A percentile compares a stretch with the other conserved stretches of the same genome.
Evolutionary conservation across 2,113 vertebrate species (phyloP).

Genomic region (Centrocercus urophasianus): DNA sequence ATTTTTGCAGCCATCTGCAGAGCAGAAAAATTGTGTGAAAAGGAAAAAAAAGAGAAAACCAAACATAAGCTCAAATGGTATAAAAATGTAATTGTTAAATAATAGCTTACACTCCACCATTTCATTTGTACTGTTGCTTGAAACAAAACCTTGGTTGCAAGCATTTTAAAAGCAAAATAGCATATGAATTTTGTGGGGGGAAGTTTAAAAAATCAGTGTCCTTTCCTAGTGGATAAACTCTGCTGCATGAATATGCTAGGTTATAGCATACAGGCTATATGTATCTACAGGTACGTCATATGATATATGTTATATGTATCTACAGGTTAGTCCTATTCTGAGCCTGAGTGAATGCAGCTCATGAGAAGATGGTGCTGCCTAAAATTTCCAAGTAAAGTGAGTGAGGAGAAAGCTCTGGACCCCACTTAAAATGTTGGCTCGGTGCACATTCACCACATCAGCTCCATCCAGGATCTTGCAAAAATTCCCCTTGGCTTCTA

Average conservation of each 20-base stretch:
- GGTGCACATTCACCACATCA: background rate
- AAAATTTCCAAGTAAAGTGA: background rate
- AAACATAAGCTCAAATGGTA: background rate
- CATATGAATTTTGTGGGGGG: background rate
- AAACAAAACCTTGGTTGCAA: background rate
- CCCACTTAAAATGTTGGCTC: rapidly evolving
- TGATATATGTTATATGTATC: no score
- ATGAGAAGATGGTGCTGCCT: background rate
- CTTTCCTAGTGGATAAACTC: background rate
- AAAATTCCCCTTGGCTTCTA: background rate
- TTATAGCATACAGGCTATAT: no score
- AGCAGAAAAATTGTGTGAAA: background rate
- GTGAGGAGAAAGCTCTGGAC: background rate
- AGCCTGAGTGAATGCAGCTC: background rate
- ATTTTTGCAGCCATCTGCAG: constrained; percentile 38
- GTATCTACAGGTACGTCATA: background rate
- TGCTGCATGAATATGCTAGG: background rate
- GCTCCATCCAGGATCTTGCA: background rate
- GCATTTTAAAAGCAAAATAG: background rate
- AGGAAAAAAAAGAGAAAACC: background rate
- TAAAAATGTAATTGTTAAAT: background rate
- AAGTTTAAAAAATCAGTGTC: background rate
- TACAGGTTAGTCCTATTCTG: background rate
- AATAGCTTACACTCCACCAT: background rate
- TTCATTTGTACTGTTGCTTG: background rate